Evolutionary conservation across 37 sponge, comb jelly and placozoan genomes (phyloP), one percentile per base, ranked within the genome.

Genomic region (Hexactinellida sp.): DNA sequence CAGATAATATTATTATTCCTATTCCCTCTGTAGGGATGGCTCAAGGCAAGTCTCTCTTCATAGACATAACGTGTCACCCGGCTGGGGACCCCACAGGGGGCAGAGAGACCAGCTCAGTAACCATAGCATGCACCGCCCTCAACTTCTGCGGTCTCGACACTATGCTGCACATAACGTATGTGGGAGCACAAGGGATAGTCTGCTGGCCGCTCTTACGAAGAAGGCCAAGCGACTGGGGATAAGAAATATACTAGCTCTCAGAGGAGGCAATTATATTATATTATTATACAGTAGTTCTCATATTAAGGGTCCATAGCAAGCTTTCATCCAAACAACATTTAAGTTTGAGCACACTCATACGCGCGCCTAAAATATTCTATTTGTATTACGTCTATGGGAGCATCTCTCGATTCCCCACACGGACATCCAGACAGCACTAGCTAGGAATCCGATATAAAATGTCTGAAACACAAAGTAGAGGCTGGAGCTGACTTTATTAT

Each of bases 21-120:
- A n/a, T n/a, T n/a, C n/a, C n/a, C n/a, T 83, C 91, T 83, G 96
- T 93, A 84, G 89, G 95, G 24, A 94, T 97, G 94, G 87, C 87
- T 30, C 82, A 90, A 28, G 96, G 99, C 0, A 89, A 89, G 0
- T 96, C 99, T 13, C 91, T 97, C 30, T 97, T 97, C 87, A 91
- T 93, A 84, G 99, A 97, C 84, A 89, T 97, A 0, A 97, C 99
- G 19, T 97, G 99, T 96, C 99, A 97, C 84, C 89, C 93, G 0
- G 90, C 91, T 0, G 92, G 92, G 0, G 88, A 93, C 83, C 93
- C 94, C 0, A 88, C 85, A 1, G 92, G 93, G 1, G 96, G 93
- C 84, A 55, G 88, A 28, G 93, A 91, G 85, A 93, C 93, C 47
- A 93, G 93, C 38, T 95, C 99, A 24, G 88, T 95, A 91, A 89